A percentile compares a stretch with the other conserved stretches of the same genome.
Conservation (phyloP, 2,888 invertebrate genomes). For the Dinocampus coccinellae region DNA sequence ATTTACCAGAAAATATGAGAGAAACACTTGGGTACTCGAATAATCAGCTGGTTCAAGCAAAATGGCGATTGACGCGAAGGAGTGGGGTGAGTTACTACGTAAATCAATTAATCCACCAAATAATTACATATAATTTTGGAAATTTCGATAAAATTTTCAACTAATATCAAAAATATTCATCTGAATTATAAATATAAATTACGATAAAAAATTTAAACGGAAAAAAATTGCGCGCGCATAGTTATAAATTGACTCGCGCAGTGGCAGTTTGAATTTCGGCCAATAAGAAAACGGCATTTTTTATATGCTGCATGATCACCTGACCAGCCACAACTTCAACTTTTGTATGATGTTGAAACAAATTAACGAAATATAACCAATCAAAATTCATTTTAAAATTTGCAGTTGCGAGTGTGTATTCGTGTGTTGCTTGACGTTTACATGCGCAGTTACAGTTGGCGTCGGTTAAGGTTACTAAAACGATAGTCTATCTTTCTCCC, state of each 20-base stretch:
- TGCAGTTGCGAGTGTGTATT: neutral
- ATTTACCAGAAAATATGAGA: neutral
- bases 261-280: neutral
- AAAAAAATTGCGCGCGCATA: neutral
- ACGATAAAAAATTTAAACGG: neutral
- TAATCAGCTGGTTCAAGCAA: slow-evolving; percentile 15
- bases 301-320: slow-evolving; percentile 52
- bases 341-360: neutral
- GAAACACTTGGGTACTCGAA: neutral
- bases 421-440: neutral
- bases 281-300: slow-evolving; percentile 11
- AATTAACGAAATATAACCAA: neutral
- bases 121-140: neutral
- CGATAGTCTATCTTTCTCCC: neutral
- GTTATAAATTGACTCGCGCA: neutral
- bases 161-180: too few species aligned
- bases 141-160: neutral
- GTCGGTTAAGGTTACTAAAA: neutral
- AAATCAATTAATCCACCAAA: neutral
- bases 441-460: neutral
- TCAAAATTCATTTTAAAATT: neutral
- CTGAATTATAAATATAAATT: neutral
- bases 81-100: neutral
- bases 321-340: slow-evolving; percentile 45
- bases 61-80: neutral